Percentiles rank a stretch among this genome's conserved stretches.
Conservation (phyloP, 2,888 invertebrate species). For the Perdita meconis region DNA sequence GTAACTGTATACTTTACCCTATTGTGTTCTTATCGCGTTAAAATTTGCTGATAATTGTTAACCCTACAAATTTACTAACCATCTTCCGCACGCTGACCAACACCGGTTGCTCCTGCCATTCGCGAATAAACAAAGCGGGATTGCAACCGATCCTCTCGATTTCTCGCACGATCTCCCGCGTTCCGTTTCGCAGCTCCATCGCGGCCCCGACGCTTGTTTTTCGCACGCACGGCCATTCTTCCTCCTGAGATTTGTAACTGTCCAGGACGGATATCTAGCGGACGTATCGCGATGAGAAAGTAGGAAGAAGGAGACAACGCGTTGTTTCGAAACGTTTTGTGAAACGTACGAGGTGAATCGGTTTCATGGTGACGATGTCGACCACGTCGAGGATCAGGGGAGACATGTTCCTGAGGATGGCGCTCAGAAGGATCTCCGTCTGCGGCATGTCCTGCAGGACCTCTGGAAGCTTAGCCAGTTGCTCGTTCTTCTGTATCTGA, state of each 20-base stretch:
- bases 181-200: slow-evolving; percentile 78
- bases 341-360: slow-evolving; percentile 70
- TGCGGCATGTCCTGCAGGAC: slow-evolving; percentile 73
- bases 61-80: no score
- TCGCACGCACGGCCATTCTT: slow-evolving; percentile 85
- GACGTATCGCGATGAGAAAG: not conserved
- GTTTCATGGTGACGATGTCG: slow-evolving; percentile 72
- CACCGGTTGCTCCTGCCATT: slow-evolving; percentile 84
- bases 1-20: no score
- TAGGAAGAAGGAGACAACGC: not conserved
- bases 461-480: slow-evolving; percentile 61
- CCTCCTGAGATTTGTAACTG: slow-evolving; percentile 82
- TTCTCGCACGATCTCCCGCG: slow-evolving; percentile 82
- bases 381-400: slow-evolving; percentile 73
- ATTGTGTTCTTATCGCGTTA: no score
- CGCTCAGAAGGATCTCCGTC: slow-evolving; percentile 73
- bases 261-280: slow-evolving; percentile 82
- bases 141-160: slow-evolving; percentile 85
- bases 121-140: slow-evolving; percentile 81
- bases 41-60: no score
- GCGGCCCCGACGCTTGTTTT: slow-evolving; percentile 82
- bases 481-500: slow-evolving; percentile 70
- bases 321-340: not conserved
- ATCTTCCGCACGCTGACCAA: slow-evolving; percentile 68
- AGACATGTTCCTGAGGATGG: slow-evolving; percentile 72